A percentile compares a stretch with the other conserved stretches of the same genome.
These are phyloP conservation scores for Andrena minutula DNA, from an alignment of 2,888 invertebrate species.

Conservation along the genomic window DNA sequence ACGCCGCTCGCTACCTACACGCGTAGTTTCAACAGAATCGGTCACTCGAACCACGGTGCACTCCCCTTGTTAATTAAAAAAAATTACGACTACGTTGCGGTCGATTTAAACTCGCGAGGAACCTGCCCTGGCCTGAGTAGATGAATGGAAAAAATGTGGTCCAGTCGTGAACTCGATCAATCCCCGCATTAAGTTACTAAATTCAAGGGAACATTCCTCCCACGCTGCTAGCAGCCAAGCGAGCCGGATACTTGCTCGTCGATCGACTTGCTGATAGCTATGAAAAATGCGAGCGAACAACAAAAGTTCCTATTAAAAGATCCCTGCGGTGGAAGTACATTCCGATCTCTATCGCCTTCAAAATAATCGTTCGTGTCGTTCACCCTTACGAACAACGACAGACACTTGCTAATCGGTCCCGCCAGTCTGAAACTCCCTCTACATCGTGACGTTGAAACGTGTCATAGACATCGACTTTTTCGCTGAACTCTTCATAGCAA, in stretches of 20 bases:
- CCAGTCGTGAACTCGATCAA: conserved; percentile 1
- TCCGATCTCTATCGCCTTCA: neutral
- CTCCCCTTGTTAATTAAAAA: conserved; percentile 1
- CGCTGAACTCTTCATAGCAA: neutral
- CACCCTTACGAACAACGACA: neutral
- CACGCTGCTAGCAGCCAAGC: neutral
- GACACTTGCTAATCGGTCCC: neutral
- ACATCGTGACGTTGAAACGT: no score
- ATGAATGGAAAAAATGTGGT: conserved; percentile 1
- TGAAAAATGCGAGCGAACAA: no score
- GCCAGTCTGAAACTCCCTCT: neutral
- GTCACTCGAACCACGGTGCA: no score
- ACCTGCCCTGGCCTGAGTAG: conserved; percentile 31
- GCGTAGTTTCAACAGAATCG: no score
- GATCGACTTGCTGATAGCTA: no score
- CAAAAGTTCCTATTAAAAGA: no score
- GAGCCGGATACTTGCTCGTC: no score
- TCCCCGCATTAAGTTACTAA: neutral
- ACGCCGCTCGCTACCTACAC: no score
- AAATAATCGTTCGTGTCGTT: neutral
- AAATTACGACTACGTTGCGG: conserved; percentile 26
- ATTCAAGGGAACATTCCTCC: neutral
- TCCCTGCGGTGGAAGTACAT: neutral
- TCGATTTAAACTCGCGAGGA: conserved; percentile 30
- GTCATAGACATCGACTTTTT: no score